Base-by-base conservation (phyloP, 2,888 invertebrate species). In the Zygothrica quintamaculata region DNA sequence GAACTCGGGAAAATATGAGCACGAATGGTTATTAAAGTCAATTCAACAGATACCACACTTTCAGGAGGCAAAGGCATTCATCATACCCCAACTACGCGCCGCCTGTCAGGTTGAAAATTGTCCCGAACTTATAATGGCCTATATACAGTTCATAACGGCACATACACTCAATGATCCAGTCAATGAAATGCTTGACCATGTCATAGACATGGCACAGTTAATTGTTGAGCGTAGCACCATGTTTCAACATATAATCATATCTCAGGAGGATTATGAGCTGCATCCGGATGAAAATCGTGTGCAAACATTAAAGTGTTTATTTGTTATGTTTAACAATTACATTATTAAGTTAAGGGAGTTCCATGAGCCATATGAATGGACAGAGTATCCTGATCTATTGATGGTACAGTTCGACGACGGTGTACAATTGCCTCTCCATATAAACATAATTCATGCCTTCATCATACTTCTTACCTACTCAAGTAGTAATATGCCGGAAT, bases 51-150 rank as follows among this genome's bases (percentile, higher is more conserved):
- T 98, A 65, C 95, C 95, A 0, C 96, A 97, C 90, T 98, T 98
- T 92, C 91, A 92, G 9, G 92, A 93, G 1, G 94, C 96, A 8
- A 93, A 94, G 25, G 93, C 93, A n/a, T 93, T 95, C 64, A 93
- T 95, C 58, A 93, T 95, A 60, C 91, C 91, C 1, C 95, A 95
- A 39, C 90, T 98, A n/a, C 93, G 96, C 3, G 95, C 96, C 70
- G 98, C 98, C 0, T 96, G 97, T 88, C 95, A 96, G 87, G 96
- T 97, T 57, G 98, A 99, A 92, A 98, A 97, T 80, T 95, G 95
- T 84, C 97, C 97, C 0, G 92, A 93, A 0, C 68, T 91, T 1
- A 88, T 91, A 92, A 97, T 89, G 94, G 95, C 95, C 34, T 98
- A 98, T 90, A 94, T 98, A 53, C 93, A 93, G 72, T 98, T 97